Evolutionary conservation across 2,797 vertebrate genomes (phyloP).

Genomic region (Urophycis tenuis): DNA sequence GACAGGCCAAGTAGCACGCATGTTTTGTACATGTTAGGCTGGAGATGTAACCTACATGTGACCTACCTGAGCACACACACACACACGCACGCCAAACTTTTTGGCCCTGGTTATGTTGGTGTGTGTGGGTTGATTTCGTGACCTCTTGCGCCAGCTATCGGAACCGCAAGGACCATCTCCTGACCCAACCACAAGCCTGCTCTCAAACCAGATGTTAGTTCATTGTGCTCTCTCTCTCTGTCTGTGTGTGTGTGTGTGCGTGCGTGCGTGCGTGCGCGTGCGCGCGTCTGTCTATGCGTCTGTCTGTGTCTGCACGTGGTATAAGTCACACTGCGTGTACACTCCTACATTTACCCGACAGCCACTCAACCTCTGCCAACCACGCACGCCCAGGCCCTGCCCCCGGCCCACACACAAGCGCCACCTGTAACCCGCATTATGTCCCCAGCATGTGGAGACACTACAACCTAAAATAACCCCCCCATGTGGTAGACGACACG

Average conservation of each 20-base stretch:
- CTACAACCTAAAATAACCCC: too few relatives aligned
- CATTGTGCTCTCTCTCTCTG: not conserved
- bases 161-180: too few relatives aligned
- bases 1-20: not conserved
- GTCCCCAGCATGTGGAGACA: too few relatives aligned
- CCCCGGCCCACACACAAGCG: too few relatives aligned
- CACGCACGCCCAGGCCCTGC: too few relatives aligned
- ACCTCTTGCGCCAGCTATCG: not conserved
- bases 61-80: conserved; percentile 22
- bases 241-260: not conserved
- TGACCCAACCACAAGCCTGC: not conserved
- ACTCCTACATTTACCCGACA: not conserved
- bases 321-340: not conserved
- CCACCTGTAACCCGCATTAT: too few relatives aligned
- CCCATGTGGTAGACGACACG: not conserved
- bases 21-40: not conserved
- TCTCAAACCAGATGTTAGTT: not conserved
- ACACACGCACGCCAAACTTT: conserved; percentile 5
- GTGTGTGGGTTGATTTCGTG: not conserved
- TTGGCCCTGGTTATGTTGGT: not conserved
- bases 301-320: not conserved
- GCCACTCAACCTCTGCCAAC: too few relatives aligned
- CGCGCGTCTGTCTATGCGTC: not conserved
- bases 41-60: not conserved
- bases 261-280: not conserved